Conservation (phyloP, 2,888 invertebrate species). For the Nematopogon swammerdamellus region DNA sequence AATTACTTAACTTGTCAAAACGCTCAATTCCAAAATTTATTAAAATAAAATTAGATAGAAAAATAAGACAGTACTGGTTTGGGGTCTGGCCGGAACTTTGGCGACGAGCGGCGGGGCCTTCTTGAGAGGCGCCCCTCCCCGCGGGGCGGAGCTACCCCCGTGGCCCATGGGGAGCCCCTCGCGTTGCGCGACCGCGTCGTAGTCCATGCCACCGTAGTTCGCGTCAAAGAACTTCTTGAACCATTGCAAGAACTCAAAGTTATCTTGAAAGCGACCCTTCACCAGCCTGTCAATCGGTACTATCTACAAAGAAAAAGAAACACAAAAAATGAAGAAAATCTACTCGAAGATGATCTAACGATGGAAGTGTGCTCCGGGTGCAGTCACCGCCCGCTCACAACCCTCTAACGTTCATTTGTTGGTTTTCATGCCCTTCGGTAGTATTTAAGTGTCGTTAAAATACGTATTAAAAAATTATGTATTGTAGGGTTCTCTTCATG, state of each 20-base stretch:
- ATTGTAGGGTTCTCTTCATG: too few relatives aligned
- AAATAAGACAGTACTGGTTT: conserved; percentile 52
- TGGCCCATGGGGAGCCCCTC: conserved; percentile 84
- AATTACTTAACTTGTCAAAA: too few relatives aligned
- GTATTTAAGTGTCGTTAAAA: too few relatives aligned
- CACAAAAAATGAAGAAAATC: conserved; percentile 28
- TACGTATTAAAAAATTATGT: too few relatives aligned
- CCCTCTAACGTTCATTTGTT: too few relatives aligned
- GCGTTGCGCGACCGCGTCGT: conserved; percentile 85
- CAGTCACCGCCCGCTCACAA: too few relatives aligned
- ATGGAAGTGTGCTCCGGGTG: not conserved
- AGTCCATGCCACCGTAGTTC: conserved; percentile 93
- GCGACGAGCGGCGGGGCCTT: conserved; percentile 43
- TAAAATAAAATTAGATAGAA: conserved; percentile 9
- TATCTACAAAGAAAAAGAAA: conserved; percentile 63
- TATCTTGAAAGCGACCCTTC: conserved; percentile 98
- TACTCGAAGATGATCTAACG: not conserved
- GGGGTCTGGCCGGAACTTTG: conserved; percentile 62
- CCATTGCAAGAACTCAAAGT: conserved; percentile 99
- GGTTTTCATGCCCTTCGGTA: too few relatives aligned
- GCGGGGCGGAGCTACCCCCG: conserved; percentile 61
- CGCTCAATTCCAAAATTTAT: too few relatives aligned
- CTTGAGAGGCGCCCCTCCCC: conserved; percentile 38
- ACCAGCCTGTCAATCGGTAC: conserved; percentile 93
- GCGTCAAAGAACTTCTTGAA: conserved; percentile 99